Conservation (phyloP, 2,797 vertebrate species). For the Adelosebastes latens region DNA sequence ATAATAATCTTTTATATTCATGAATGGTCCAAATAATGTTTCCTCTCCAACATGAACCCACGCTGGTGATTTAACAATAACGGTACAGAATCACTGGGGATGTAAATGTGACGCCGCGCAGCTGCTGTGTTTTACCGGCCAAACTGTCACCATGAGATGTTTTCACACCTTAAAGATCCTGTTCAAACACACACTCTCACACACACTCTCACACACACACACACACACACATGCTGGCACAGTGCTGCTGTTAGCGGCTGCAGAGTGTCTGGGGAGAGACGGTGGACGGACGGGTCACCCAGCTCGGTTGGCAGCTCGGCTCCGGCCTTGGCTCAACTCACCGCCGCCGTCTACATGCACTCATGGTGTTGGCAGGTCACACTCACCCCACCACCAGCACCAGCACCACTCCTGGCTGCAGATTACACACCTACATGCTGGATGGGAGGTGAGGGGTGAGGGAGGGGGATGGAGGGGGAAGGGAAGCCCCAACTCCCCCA, state of each 20-base stretch:
- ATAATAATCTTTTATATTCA: background rate
- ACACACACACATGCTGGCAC: constrained; percentile 23
- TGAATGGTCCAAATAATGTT: background rate
- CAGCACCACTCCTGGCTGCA: constrained; percentile 49
- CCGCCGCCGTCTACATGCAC: constrained; percentile 53
- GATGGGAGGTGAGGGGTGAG: constrained; percentile 27
- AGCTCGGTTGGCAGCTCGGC: constrained; percentile 71
- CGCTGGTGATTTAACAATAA: background rate
- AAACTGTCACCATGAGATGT: constrained; percentile 49
- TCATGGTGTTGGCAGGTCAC: constrained; percentile 75
- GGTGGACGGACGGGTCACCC: constrained; percentile 66
- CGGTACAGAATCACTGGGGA: constrained; percentile 12
- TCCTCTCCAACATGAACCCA: background rate
- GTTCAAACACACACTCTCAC: constrained; percentile 8
- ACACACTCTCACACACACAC: background rate
- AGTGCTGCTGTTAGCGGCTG: constrained; percentile 21
- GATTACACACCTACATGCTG: constrained; percentile 78
- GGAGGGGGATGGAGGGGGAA: background rate
- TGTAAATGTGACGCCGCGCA: constrained; percentile 2
- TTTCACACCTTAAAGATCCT: constrained; percentile 60
- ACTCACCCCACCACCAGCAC: constrained; percentile 3
- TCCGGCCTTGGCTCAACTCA: constrained; percentile 68
- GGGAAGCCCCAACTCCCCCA: constrained; percentile 63
- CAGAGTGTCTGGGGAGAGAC: constrained; percentile 48
- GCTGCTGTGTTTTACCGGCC: constrained; percentile 39